Percentiles rank a stretch among this genome's conserved stretches.
Evolutionary conservation across 2,797 vertebrate species (phyloP).

Genomic region (Lepidocolaptes lacrymiger): DNA sequence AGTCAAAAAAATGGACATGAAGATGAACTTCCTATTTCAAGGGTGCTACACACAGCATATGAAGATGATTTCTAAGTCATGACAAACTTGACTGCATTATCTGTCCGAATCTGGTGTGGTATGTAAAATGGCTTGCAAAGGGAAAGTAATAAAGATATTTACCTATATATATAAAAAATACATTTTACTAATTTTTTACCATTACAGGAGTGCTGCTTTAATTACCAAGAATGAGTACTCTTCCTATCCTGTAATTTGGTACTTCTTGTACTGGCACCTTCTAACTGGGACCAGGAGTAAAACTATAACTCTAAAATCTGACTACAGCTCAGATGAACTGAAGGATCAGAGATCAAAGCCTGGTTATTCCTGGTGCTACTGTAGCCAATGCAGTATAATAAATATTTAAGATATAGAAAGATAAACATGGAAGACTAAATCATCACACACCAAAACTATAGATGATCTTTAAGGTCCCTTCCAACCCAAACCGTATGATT

Average conservation of each 20-base stretch:
- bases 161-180: background rate
- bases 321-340: background rate
- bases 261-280: background rate
- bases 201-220: background rate
- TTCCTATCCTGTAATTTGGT: background rate
- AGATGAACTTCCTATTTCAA: background rate
- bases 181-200: background rate
- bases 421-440: slow-evolving; percentile 23
- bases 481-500: background rate
- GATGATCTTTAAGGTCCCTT: background rate
- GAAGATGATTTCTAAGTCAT: background rate
- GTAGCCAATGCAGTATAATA: background rate
- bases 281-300: background rate
- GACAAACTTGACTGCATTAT: background rate
- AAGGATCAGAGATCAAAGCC: background rate
- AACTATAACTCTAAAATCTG: background rate
- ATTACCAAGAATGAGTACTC: background rate
- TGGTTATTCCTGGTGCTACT: background rate
- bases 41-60: background rate
- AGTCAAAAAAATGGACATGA: background rate
- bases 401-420: slow-evolving; percentile 26
- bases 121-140: background rate
- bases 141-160: background rate
- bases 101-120: background rate
- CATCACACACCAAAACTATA: background rate